Base-by-base conservation (phyloP, 2,113 vertebrate species). In the Rhegmatorhina hoffmannsi region DNA sequence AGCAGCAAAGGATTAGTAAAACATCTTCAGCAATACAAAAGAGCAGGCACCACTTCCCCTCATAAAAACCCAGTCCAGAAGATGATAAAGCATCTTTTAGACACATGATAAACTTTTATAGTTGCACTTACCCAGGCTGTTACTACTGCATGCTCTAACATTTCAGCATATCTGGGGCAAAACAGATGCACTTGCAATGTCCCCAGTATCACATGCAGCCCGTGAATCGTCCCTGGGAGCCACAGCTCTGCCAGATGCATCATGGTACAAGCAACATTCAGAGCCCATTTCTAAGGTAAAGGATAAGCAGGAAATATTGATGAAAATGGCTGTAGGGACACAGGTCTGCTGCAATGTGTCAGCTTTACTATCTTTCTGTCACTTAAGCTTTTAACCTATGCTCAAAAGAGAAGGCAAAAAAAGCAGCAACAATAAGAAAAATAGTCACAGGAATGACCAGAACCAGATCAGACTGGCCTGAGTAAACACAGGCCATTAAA, bases 151-250 rank as follows among this genome's bases (percentile, higher is more conserved):
- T 28, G 33, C 34, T 67, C 58, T 46, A 77, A 60, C 10, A 40
- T 38, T 77, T 68, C 79, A 69, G 31, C 17, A 5, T 46, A n/a
- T 7, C 63, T 87, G 50, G 43, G n/a, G 53, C 31, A 86, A 53
- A 49, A 24, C 19, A 56, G 52, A 40, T 7, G 7, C 10, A 14
- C 14, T 70, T 89, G 21, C 5, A 6, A 9, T 19, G 28, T 72
- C 25, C 67, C 72, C 13, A 7, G 1, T 4, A n/a, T 6, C 49
- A 56, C 0, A 0, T 14, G 25, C 7, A 7, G 68, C 25, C 18
- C 28, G 64, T 28, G 31, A 36, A 76, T 36, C 74, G 59, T 53
- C 62, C 43, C 29, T 7, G 7, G 56, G 64, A 55, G 23, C 23
- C 33, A 67, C 44, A 78, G 50, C 53, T 79, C 72, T 86, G 58